Evolutionary conservation across 2,888 invertebrate genomes (phyloP).

Genomic region (Xestobium rufovillosum): DNA sequence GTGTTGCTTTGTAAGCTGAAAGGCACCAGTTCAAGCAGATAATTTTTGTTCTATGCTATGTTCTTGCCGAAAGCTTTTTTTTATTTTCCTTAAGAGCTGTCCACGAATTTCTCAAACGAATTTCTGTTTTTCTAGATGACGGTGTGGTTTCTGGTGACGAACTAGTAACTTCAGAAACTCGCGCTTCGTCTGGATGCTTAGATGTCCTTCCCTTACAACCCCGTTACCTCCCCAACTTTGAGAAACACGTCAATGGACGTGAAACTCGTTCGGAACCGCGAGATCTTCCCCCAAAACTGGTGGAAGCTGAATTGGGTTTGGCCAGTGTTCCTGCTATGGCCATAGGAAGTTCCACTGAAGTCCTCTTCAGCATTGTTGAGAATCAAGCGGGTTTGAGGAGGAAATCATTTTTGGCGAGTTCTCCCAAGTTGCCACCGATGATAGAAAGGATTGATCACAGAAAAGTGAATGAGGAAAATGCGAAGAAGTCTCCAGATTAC

Average conservation of each 20-base stretch:
- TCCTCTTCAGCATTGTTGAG: slow-evolving; percentile 38
- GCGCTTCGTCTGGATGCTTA: too few relatives aligned
- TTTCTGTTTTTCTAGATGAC: too few relatives aligned
- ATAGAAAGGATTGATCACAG: slow-evolving; percentile 11
- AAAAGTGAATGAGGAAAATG: slow-evolving; percentile 2
- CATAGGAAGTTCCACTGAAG: slow-evolving; percentile 38
- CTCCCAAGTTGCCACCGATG: slow-evolving; percentile 11
- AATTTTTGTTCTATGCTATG: too few relatives aligned
- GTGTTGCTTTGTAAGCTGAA: too few relatives aligned
- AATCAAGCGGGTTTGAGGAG: slow-evolving; percentile 33
- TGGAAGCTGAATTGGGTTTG: slow-evolving; percentile 30
- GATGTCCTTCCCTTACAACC: slow-evolving; percentile 67
- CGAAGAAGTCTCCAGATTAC: slow-evolving; percentile 31
- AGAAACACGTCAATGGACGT: slow-evolving; percentile 46
- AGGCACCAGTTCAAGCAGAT: too few relatives aligned
- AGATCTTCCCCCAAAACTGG: slow-evolving; percentile 25
- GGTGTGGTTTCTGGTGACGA: too few relatives aligned
- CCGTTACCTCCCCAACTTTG: slow-evolving; percentile 54
- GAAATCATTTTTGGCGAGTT: slow-evolving; percentile 27
- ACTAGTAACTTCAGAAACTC: too few relatives aligned
- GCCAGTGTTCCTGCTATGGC: slow-evolving; percentile 37
- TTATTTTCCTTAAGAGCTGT: too few relatives aligned
- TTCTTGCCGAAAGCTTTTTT: too few relatives aligned
- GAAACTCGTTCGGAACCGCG: slow-evolving; percentile 46
- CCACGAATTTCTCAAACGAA: too few relatives aligned